phyloP scores from a whole-genome alignment of 2,888 invertebrate species.

The Psylliodes chrysocephalus region DNA sequence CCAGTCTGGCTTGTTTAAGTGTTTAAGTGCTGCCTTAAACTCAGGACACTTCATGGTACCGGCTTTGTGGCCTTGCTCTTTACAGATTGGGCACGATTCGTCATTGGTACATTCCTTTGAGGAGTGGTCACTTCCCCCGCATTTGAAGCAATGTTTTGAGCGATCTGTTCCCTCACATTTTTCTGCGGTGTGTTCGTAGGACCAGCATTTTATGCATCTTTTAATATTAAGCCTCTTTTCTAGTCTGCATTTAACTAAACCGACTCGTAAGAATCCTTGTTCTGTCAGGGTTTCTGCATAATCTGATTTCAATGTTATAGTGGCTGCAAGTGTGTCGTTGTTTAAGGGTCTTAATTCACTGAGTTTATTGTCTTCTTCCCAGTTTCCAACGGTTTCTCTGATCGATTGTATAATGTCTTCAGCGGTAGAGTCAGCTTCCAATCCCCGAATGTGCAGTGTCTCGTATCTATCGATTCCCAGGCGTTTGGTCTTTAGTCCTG shows the following conservation, averaged over 20 bases:
- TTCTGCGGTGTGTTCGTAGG: neutral
- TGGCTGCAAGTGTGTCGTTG: neutral
- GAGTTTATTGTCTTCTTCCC: neutral
- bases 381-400: neutral
- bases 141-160: conserved; percentile 11
- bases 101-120: conserved; percentile 8
- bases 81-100: conserved; percentile 21
- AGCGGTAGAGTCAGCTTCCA: neutral
- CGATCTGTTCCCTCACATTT: conserved; percentile 13
- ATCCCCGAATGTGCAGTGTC: conserved; percentile 7
- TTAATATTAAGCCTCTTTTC: neutral
- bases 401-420: conserved; percentile 1
- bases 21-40: neutral
- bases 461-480: neutral
- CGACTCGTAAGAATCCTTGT: neutral
- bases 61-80: conserved; percentile 2
- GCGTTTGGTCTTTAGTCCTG: neutral
- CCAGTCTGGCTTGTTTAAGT: neutral
- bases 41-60: conserved; percentile 7
- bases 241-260: neutral
- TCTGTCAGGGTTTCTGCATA: neutral
- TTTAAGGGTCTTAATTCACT: conserved; percentile 1
- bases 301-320: neutral
- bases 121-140: neutral
- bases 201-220: conserved; percentile 20